Base-by-base conservation (phyloP, 2,797 vertebrate genomes). In the Schizopygopsis malacanthus region DNA sequence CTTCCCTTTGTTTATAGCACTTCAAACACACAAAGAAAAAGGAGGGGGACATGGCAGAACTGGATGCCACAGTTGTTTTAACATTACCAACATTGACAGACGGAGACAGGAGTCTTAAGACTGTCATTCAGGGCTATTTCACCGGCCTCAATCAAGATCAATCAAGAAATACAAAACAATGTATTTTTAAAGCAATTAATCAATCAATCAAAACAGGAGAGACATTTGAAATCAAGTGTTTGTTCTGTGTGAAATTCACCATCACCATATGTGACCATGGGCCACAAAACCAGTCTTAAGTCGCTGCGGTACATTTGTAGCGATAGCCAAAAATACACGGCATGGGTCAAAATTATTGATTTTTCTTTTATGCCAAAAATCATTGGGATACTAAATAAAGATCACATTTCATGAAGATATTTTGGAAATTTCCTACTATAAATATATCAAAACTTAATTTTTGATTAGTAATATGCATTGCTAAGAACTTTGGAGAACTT, bases 41-140 rank as follows among this genome's bases (percentile, higher is more conserved):
- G 83, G 61, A 89, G 88, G 89, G 86, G 87, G 91, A 89, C 90
- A 87, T 92, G 93, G 93, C 92, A 94, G 91, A 92, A 93, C 91
- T 92, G 92, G 91, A 94, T 88, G 91, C 92, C 88, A 86, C 90
- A 50, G 87, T 92, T 86, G 84, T 92, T 87, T 92, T 90, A 92
- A 93, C 92, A 91, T 37, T 87, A 81, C 75, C 86, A 89, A 90
- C 82, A 79, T 71, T 41, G 85, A 90, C 80, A 89, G 89, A 90
- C 86, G 77, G 91, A 39, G 81, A 92, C 87, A 89, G 87, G 87
- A 85, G 85, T 88, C 92, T 91, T 92, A 93, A 92, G 88, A 88
- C 86, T 90, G 91, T 88, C 81, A 93, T 94, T 94, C 92, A 94
- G 90, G 92, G 87, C 91, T 91, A 89, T 92, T 93, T 91, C 93